Evolutionary conservation across 2,113 vertebrate genomes (phyloP).

Genomic region (Zosterops japonicus): DNA sequence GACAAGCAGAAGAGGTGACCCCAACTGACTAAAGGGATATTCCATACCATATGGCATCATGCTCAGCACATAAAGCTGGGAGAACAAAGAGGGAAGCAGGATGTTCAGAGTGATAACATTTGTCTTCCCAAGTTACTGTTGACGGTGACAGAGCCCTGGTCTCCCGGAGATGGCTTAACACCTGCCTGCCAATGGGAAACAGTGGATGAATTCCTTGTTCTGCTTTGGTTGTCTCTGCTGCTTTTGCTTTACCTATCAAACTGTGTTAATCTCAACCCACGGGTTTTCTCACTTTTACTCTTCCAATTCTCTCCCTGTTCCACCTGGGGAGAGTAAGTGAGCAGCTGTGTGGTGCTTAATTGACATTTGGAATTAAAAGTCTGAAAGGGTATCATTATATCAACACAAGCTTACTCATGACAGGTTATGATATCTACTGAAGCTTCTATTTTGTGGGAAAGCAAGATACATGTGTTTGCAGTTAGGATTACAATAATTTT

Average conservation of each 20-base stretch:
- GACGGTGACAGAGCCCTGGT: accelerated
- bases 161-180: neutral
- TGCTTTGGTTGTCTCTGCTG: neutral
- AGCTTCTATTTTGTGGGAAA: neutral
- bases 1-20: neutral
- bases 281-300: neutral
- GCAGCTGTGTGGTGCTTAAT: neutral
- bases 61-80: neutral
- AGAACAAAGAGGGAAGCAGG: neutral
- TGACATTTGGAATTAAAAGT: neutral
- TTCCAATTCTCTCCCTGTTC: neutral
- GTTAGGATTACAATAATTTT: neutral
- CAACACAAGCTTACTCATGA: neutral
- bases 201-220: neutral
- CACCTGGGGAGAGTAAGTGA: neutral
- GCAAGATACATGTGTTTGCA: neutral
- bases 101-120: neutral
- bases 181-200: accelerated
- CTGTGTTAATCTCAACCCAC: neutral
- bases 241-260: neutral
- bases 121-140: neutral
- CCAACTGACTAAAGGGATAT: neutral
- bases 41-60: accelerated
- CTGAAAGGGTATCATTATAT: neutral
- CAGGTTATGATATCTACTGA: neutral